phyloP scores from a whole-genome alignment of 2,797 vertebrate genomes.

The Helicolenus hilgendorfi region DNA sequence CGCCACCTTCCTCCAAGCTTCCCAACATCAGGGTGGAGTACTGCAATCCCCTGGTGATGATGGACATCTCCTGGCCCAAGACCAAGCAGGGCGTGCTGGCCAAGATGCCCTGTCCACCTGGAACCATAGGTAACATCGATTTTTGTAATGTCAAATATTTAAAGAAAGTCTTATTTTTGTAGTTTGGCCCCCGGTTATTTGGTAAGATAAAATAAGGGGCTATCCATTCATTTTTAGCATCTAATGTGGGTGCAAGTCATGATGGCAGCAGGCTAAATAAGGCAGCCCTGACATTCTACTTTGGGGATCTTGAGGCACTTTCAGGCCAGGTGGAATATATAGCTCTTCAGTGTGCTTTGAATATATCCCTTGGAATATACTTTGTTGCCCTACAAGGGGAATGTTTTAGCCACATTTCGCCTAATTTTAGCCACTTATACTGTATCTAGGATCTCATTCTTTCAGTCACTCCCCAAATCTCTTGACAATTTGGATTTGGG shows the following conservation, averaged over 20 bases:
- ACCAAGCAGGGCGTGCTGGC: constrained; percentile 94
- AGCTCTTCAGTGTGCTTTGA: not conserved
- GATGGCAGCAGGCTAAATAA: not conserved
- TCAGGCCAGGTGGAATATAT: not conserved
- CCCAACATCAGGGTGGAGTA: constrained; percentile 92
- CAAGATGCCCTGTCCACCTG: constrained; percentile 94
- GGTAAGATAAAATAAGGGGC: not conserved
- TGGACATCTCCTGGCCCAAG: constrained; percentile 95
- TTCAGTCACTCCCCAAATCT: not conserved
- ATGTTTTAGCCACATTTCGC: not conserved
- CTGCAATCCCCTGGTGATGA: constrained; percentile 93
- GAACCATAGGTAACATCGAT: constrained; percentile 92
- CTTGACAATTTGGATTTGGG: no score
- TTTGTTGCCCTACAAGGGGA: not conserved
- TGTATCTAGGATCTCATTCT: not conserved
- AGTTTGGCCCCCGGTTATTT: not conserved
- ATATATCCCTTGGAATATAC: not conserved
- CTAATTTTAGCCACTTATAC: not conserved
- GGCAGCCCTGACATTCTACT: not conserved
- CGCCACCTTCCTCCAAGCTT: constrained; percentile 91
- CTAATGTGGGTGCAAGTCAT: not conserved
- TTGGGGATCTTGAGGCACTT: not conserved
- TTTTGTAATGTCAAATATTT: not conserved
- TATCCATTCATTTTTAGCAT: not conserved
- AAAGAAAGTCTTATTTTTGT: not conserved